Percentiles rank a stretch among this genome's conserved stretches.
These are phyloP conservation scores for Microcebus murinus DNA, from an alignment of 2,113 vertebrate genomes.

Conservation along the genomic window DNA sequence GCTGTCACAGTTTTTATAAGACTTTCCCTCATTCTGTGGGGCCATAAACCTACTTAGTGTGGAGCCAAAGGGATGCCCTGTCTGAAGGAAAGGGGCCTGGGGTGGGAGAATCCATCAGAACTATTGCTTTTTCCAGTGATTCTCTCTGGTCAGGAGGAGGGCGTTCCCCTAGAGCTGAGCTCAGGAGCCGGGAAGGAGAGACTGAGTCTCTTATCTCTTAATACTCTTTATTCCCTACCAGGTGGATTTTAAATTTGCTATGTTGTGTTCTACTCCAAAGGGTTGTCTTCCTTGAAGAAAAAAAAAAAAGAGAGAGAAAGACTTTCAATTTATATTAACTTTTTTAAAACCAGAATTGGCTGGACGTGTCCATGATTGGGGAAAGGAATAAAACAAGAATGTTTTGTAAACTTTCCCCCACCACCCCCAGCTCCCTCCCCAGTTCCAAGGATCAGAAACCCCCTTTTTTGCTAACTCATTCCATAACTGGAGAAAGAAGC, in stretches of 20 bases:
- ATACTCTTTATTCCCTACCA: background rate
- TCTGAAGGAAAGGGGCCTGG: background rate
- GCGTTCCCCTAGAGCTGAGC: background rate
- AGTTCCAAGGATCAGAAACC: background rate
- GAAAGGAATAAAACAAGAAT: background rate
- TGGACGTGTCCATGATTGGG: background rate
- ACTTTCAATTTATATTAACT: conserved; percentile 27
- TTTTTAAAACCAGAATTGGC: background rate
- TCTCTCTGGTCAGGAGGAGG: background rate
- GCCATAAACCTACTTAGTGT: conserved; percentile 44
- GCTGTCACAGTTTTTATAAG: conserved; percentile 49
- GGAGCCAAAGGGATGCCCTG: conserved; percentile 56
- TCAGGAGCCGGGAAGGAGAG: background rate
- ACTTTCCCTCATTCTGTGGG: conserved; percentile 50
- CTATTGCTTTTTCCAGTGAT: background rate
- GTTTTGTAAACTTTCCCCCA: background rate
- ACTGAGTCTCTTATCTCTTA: background rate
- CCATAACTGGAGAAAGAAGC: conserved; percentile 47
- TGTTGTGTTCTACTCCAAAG: background rate
- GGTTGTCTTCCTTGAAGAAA: background rate
- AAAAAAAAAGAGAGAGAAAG: background rate
- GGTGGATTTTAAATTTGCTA: background rate
- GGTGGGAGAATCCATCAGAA: background rate
- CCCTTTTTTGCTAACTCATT: conserved; percentile 29
- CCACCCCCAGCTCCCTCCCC: background rate